phyloP scores from a whole-genome alignment of 2,797 vertebrate genomes.

The Delichon dasypus region DNA sequence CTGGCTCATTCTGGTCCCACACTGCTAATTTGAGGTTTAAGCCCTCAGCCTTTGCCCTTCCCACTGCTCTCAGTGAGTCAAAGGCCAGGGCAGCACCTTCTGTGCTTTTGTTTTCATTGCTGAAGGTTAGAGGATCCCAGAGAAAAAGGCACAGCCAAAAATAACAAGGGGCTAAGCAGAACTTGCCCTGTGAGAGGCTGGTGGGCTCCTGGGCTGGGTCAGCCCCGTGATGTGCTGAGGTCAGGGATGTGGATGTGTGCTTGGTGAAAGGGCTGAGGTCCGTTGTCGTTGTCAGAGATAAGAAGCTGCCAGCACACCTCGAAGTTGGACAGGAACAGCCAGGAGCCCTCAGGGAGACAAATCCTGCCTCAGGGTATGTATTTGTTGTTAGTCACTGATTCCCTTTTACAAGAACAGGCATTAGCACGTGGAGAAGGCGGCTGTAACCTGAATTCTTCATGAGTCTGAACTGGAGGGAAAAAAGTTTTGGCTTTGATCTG shows the following conservation, averaged over 20 bases:
- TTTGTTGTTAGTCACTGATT: not conserved
- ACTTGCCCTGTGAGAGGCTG: not conserved
- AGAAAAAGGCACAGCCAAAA: conserved; percentile 51
- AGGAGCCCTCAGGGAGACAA: not conserved
- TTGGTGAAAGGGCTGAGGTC: not conserved
- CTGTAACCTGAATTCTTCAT: not conserved
- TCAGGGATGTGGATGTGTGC: not conserved
- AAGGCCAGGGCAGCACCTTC: conserved; percentile 10
- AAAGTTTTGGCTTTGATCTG: not conserved
- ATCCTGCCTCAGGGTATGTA: not conserved
- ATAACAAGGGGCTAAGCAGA: not conserved
- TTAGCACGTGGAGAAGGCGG: not conserved
- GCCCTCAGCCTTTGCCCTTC: not conserved
- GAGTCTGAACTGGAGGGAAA: not conserved
- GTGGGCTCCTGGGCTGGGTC: fast-evolving
- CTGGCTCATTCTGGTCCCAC: conserved; percentile 1
- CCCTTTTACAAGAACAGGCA: not conserved
- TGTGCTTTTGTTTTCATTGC: conserved; percentile 19
- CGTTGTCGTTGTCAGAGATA: fast-evolving
- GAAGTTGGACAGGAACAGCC: not conserved
- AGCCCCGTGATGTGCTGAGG: not conserved
- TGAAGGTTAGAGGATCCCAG: conserved; percentile 34
- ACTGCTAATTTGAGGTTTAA: conserved; percentile 4
- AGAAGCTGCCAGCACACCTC: not conserved
- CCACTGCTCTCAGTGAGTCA: not conserved